These are phyloP conservation scores for Poecilia gillii DNA, from an alignment of 2,797 vertebrate species.

Conservation along the genomic window DNA sequence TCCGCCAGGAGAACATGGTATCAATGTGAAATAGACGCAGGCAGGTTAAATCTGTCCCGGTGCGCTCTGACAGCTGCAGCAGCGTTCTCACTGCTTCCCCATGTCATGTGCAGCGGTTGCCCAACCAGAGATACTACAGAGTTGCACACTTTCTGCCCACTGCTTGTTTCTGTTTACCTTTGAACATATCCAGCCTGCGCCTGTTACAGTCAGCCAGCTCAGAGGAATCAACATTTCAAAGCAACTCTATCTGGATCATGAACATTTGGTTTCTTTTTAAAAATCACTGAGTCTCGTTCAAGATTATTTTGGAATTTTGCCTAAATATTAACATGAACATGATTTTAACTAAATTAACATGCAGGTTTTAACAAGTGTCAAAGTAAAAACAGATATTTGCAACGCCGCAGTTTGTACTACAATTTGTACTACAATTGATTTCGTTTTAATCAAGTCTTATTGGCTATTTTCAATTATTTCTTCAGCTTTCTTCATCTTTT, in stretches of 20 bases:
- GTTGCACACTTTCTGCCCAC: background rate
- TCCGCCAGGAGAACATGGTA: conserved; percentile 5
- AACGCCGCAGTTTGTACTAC: background rate
- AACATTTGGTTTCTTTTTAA: background rate
- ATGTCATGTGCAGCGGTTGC: background rate
- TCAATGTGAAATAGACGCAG: conserved; percentile 16
- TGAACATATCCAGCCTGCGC: background rate
- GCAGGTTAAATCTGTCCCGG: conserved; percentile 27
- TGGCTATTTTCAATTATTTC: background rate
- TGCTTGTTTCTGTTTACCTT: background rate
- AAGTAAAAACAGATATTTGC: background rate
- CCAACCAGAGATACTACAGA: background rate
- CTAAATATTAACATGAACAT: background rate
- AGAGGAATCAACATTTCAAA: background rate
- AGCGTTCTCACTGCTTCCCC: conserved; percentile 35
- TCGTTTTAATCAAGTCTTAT: background rate
- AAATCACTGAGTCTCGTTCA: background rate
- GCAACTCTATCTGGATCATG: background rate
- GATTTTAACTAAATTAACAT: background rate
- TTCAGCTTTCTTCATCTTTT: background rate
- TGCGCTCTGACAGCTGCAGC: conserved; percentile 30
- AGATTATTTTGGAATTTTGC: background rate
- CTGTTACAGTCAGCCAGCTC: background rate
- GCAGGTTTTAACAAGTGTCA: background rate
- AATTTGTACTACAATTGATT: background rate